These are phyloP conservation scores for Halichoeres trimaculatus DNA, from an alignment of 2,113 vertebrate species.

Conservation along the genomic window DNA sequence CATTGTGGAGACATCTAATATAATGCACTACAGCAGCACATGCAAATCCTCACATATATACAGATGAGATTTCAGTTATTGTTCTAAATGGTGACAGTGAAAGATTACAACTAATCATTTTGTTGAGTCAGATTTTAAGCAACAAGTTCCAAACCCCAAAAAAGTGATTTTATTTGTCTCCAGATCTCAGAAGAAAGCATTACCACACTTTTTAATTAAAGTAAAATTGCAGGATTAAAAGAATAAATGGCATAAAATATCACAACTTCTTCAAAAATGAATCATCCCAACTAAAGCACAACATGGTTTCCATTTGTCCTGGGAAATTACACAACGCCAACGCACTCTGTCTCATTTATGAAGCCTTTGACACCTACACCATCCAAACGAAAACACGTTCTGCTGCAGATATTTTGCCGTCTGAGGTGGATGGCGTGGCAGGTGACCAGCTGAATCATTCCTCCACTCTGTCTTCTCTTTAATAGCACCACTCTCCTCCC, in stretches of 20 bases:
- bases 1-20: constrained; percentile 52
- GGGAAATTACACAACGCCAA: constrained; percentile 53
- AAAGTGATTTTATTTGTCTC: neutral
- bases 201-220: neutral
- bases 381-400: constrained; percentile 55
- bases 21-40: constrained; percentile 7
- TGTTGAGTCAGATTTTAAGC: neutral
- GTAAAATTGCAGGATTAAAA: constrained; percentile 10
- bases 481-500: constrained; percentile 70
- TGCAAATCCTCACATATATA: constrained; percentile 11
- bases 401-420: constrained; percentile 52
- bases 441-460: constrained; percentile 74
- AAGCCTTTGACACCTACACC: constrained; percentile 56
- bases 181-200: neutral
- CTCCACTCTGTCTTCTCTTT: constrained; percentile 67
- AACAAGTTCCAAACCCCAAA: neutral
- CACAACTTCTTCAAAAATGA: constrained; percentile 18
- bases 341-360: constrained; percentile 33
- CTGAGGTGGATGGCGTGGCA: constrained; percentile 58
- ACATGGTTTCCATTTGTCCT: constrained; percentile 32
- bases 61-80: constrained; percentile 8
- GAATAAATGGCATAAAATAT: neutral
- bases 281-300: constrained; percentile 36
- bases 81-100: constrained; percentile 5
- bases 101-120: neutral